Percentiles rank a stretch among this genome's conserved stretches.
Evolutionary conservation across 2,113 vertebrate species (phyloP).

Genomic region (Osmerus mordax): DNA sequence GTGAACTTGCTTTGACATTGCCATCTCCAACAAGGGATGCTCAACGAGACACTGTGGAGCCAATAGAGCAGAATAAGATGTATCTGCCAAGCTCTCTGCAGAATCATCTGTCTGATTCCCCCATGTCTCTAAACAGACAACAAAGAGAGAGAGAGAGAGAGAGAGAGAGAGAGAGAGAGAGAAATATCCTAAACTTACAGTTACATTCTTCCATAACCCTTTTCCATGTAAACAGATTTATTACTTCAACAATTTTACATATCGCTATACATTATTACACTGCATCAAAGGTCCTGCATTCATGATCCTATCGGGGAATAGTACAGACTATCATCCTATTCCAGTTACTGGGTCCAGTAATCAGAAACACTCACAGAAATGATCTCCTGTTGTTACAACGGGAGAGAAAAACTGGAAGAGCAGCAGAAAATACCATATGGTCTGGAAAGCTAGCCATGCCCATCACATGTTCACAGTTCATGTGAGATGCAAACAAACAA

Average conservation of each 20-base stretch:
- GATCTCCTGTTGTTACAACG: constrained; percentile 7
- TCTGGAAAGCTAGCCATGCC: constrained; percentile 23
- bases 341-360: neutral
- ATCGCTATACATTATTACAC: too few species aligned
- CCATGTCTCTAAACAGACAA: neutral
- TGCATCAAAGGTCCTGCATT: too few species aligned
- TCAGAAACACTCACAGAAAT: neutral
- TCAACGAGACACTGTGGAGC: too few species aligned
- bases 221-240: too few species aligned
- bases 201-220: too few species aligned
- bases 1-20: too few species aligned
- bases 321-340: neutral
- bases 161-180: neutral
- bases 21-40: too few species aligned
- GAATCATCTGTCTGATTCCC: too few species aligned
- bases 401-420: constrained; percentile 15
- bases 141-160: neutral
- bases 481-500: constrained; percentile 42
- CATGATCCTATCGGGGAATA: neutral
- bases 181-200: neutral
- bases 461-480: constrained; percentile 41
- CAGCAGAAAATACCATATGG: constrained; percentile 59
- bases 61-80: too few species aligned
- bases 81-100: too few species aligned
- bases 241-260: too few species aligned